These are phyloP conservation scores for Porites evermanni DNA, from an alignment of 92 coral and sea anemone species.

Conservation along the genomic window DNA sequence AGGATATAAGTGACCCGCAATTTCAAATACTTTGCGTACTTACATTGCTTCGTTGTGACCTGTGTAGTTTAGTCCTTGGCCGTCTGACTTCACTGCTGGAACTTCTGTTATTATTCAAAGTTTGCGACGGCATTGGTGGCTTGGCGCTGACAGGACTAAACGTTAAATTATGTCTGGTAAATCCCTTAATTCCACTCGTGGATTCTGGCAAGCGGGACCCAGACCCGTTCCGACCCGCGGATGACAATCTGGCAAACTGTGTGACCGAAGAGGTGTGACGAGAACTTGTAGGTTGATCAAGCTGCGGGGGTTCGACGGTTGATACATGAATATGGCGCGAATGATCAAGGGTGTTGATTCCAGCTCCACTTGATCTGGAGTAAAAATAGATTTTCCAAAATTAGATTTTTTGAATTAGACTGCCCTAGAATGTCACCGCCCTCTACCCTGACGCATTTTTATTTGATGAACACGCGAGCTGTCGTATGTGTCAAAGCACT, in stretches of 20 bases:
- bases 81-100: conserved; percentile 59
- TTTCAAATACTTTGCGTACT: conserved; percentile 14
- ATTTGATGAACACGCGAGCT: too few species aligned
- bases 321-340: not conserved
- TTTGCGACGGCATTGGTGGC: conserved; percentile 68
- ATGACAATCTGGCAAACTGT: conserved; percentile 14
- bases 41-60: conserved; percentile 71
- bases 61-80: conserved; percentile 32
- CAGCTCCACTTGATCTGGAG: conserved; percentile 16
- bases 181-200: conserved; percentile 9
- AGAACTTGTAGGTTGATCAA: conserved; percentile 16
- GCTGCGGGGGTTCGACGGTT: conserved; percentile 1
- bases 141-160: conserved; percentile 34
- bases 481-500: too few species aligned
- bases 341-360: not conserved
- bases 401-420: not conserved
- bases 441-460: too few species aligned
- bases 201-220: conserved; percentile 2
- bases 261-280: not conserved
- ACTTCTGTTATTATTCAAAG: conserved; percentile 41
- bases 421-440: too few species aligned
- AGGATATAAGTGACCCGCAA: not conserved
- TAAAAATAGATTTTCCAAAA: not conserved
- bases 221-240: conserved; percentile 32
- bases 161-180: conserved; percentile 25